Conservation (phyloP, 2,113 vertebrate species). For the Tychaedon coryphoeus region DNA sequence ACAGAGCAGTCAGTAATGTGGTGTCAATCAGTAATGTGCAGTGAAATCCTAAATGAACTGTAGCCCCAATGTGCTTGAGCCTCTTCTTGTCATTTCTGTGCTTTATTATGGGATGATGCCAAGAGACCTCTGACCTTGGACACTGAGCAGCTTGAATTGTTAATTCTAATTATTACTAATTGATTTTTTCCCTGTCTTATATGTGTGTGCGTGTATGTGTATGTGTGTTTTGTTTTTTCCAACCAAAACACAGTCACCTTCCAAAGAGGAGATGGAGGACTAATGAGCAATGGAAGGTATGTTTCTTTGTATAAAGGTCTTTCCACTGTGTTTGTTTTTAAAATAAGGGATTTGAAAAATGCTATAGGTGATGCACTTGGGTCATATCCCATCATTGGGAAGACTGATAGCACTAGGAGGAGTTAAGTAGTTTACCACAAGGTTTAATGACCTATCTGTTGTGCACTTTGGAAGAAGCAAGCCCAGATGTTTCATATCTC, state of each 20-base stretch:
- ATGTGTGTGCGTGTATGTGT: constrained; percentile 25
- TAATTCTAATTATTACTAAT: constrained; percentile 68
- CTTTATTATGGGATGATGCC: constrained; percentile 55
- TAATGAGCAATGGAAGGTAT: constrained; percentile 99
- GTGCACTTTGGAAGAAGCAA: constrained; percentile 75
- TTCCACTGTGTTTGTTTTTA: constrained; percentile 20
- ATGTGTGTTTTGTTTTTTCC: constrained; percentile 29
- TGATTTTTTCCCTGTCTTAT: constrained; percentile 51
- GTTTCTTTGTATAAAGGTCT: constrained; percentile 38
- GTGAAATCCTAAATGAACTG: background rate
- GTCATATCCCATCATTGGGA: constrained; percentile 38
- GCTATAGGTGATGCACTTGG: background rate
- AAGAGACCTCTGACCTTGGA: background rate
- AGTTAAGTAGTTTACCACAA: constrained; percentile 67
- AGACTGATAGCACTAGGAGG: constrained; percentile 52
- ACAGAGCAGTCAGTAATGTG: background rate
- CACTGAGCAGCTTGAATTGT: constrained; percentile 22
- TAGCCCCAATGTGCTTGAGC: background rate
- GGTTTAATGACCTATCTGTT: constrained; percentile 74
- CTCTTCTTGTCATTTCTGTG: constrained; percentile 13
- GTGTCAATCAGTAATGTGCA: background rate
- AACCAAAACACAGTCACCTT: constrained; percentile 86
- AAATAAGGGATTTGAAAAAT: constrained; percentile 39
- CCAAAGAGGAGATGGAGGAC: constrained; percentile 95
- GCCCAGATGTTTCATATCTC: constrained; percentile 89